Evolutionary conservation across 2,888 invertebrate genomes (phyloP).

Genomic region (Coelopa pilipes): DNA sequence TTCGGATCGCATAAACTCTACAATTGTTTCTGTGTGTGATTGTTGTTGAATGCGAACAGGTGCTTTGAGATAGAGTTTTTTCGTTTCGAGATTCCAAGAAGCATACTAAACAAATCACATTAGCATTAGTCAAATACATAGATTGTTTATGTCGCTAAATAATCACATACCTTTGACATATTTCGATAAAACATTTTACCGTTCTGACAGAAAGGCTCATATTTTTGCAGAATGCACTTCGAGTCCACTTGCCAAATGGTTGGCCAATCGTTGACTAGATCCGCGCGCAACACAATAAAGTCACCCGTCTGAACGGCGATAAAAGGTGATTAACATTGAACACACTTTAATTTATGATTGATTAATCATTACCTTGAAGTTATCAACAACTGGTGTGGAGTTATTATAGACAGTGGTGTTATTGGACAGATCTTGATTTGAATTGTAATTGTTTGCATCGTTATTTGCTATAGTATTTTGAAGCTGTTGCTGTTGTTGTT

Average conservation of each 20-base stretch:
- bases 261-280: slow-evolving; percentile 84
- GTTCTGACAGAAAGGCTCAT: slow-evolving; percentile 83
- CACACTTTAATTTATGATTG: background rate
- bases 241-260: slow-evolving; percentile 93
- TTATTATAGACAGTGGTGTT: slow-evolving; percentile 48
- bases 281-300: slow-evolving; percentile 87
- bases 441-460: slow-evolving; percentile 47
- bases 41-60: slow-evolving; percentile 81
- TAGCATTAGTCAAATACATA: background rate
- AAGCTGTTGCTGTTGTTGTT: slow-evolving; percentile 42
- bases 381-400: slow-evolving; percentile 54
- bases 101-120: slow-evolving; percentile 72
- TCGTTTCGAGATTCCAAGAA: slow-evolving; percentile 85
- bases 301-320: slow-evolving; percentile 79
- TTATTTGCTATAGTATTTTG: slow-evolving; percentile 44
- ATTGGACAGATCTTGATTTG: slow-evolving; percentile 57
- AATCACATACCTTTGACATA: slow-evolving; percentile 78
- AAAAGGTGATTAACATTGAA: too few species aligned
- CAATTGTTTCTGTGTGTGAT: slow-evolving; percentile 80
- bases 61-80: slow-evolving; percentile 82
- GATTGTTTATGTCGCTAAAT: background rate
- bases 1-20: slow-evolving; percentile 82
- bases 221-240: slow-evolving; percentile 83
- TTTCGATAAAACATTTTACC: slow-evolving; percentile 85
- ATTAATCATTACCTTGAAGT: slow-evolving; percentile 58